A percentile compares a stretch with the other conserved stretches of the same genome.
Evolutionary conservation across 2,888 invertebrate genomes (phyloP).

Genomic region (Nipponacmea schrenckii): DNA sequence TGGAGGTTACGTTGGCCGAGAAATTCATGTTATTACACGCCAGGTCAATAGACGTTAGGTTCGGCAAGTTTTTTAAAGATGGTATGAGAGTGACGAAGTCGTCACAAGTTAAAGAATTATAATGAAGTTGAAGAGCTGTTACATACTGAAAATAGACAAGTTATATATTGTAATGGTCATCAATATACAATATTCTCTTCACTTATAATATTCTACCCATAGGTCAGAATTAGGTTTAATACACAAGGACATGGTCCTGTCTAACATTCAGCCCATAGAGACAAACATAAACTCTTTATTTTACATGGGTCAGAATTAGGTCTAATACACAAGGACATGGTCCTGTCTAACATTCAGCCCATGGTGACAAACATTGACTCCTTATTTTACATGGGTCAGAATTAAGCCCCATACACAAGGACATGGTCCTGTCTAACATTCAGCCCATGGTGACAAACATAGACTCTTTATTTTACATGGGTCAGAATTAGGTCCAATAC

Average conservation of each 20-base stretch:
- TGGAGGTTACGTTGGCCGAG: constrained; percentile 41
- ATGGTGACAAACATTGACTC: not conserved
- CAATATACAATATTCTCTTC: not conserved
- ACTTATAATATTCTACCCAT: not conserved
- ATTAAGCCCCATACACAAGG: too few relatives aligned
- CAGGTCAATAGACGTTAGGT: constrained; percentile 59
- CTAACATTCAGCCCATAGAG: too few relatives aligned
- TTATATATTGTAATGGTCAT: not conserved
- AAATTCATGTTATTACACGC: constrained; percentile 60
- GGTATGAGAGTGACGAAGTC: constrained; percentile 53
- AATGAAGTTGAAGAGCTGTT: constrained; percentile 57
- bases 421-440: too few relatives aligned
- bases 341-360: too few relatives aligned
- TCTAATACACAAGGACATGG: too few relatives aligned
- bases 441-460: too few relatives aligned
- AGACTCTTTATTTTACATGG: too few relatives aligned
- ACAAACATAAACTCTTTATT: not conserved
- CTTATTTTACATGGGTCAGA: too few relatives aligned
- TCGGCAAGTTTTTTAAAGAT: constrained; percentile 44
- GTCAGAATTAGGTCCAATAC: too few relatives aligned
- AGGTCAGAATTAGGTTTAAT: not conserved
- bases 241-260: not conserved
- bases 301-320: too few relatives aligned
- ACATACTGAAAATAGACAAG: constrained; percentile 47
- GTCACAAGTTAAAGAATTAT: constrained; percentile 54